A percentile compares a stretch with the other conserved stretches of the same genome.
Conservation (phyloP, 1,140 invertebrate genomes). For the Drosophila setifemur region DNA sequence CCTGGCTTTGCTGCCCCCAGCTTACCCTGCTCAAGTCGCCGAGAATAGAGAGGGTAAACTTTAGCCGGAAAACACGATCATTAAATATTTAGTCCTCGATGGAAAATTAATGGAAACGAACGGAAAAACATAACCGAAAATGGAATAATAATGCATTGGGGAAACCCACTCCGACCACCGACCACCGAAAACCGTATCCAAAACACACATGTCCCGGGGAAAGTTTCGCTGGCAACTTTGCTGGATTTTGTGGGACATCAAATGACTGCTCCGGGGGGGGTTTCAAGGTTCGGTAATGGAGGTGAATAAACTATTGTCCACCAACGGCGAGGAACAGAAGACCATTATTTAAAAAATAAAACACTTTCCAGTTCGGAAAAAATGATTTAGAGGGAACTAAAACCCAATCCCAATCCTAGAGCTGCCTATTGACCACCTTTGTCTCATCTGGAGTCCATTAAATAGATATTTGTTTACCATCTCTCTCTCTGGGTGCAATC, state of each 20-base stretch:
- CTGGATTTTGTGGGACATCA: background rate
- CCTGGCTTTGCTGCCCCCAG: background rate
- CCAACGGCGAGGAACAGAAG: background rate
- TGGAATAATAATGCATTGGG: background rate
- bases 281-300: too few species aligned
- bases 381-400: background rate
- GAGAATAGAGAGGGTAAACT: too few species aligned
- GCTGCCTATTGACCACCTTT: background rate
- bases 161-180: background rate
- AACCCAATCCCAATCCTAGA: background rate
- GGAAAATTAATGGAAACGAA: background rate
- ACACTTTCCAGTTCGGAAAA: too few species aligned
- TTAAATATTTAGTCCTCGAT: constrained; percentile 14
- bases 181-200: too few species aligned
- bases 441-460: constrained; percentile 22
- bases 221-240: background rate
- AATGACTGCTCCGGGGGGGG: too few species aligned
- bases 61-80: background rate
- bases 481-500: background rate
- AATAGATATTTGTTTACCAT: constrained; percentile 33
- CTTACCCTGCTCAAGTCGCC: too few species aligned
- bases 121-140: background rate
- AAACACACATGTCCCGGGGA: background rate
- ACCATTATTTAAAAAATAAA: background rate
- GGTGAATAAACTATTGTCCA: too few species aligned